Conservation (phyloP, 2,797 vertebrate genomes). For the Tragopan temminckii region DNA sequence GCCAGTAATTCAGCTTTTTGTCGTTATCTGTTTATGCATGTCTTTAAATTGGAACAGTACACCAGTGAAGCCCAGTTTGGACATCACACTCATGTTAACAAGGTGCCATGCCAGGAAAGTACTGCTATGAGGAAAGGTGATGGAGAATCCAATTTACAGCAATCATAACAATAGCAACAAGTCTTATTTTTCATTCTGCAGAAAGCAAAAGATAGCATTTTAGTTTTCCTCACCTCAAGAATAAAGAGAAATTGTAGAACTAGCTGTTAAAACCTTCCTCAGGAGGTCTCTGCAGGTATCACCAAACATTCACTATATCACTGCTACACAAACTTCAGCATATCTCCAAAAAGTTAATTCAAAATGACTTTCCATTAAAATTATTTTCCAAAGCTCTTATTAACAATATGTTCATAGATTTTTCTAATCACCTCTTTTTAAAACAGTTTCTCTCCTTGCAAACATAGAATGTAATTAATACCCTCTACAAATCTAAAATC, state of each 20-base stretch:
- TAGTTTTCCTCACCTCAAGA: slow-evolving; percentile 2
- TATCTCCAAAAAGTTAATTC: background rate
- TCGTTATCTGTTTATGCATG: background rate
- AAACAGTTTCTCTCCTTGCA: background rate
- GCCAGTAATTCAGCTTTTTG: background rate
- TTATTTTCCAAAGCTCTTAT: slow-evolving; percentile 24
- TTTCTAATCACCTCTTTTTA: background rate
- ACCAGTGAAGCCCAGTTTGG: background rate
- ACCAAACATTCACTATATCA: slow-evolving; percentile 32
- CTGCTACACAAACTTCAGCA: background rate
- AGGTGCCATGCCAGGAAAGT: background rate
- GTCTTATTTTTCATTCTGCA: background rate
- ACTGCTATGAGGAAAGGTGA: background rate
- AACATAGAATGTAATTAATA: background rate
- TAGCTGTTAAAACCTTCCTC: slow-evolving; percentile 1
- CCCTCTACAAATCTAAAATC: background rate
- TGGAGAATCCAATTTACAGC: slow-evolving; percentile 33
- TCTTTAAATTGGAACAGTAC: slow-evolving; percentile 10
- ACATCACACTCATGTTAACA: background rate
- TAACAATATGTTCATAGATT: background rate
- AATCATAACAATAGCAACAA: background rate
- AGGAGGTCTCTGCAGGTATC: background rate
- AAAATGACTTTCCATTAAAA: slow-evolving; percentile 27
- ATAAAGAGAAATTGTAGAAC: slow-evolving; percentile 1
- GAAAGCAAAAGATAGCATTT: background rate